These are phyloP conservation scores for Orthonychiurus folsomi DNA, from an alignment of 2,888 invertebrate genomes.

Conservation along the genomic window DNA sequence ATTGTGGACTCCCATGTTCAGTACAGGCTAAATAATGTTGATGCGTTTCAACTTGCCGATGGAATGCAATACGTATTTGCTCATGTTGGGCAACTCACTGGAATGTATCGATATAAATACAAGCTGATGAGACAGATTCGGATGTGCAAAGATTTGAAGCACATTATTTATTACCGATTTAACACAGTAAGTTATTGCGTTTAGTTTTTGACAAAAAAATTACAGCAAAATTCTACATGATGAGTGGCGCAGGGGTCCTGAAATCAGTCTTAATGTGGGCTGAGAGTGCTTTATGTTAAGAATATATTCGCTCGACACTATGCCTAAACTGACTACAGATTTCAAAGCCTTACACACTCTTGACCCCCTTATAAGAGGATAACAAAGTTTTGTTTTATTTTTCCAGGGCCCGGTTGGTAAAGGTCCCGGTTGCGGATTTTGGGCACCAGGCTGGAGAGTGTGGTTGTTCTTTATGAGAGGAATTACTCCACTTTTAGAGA, in stretches of 20 bases:
- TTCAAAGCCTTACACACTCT: slow-evolving; percentile 4
- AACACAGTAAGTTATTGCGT: slow-evolving; percentile 83
- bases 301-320: slow-evolving; percentile 11
- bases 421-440: slow-evolving; percentile 96
- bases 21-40: slow-evolving; percentile 97
- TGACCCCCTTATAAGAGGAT: not conserved
- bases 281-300: slow-evolving; percentile 24
- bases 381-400: slow-evolving; percentile 27
- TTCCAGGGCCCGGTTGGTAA: slow-evolving; percentile 89
- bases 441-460: slow-evolving; percentile 99
- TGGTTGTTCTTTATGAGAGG: slow-evolving; percentile 99
- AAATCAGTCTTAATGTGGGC: slow-evolving; percentile 38
- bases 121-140: slow-evolving; percentile 97
- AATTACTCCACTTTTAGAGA: slow-evolving; percentile 91
- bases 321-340: slow-evolving; percentile 16
- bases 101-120: slow-evolving; percentile 99
- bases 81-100: slow-evolving; percentile 97
- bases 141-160: slow-evolving; percentile 99
- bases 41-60: slow-evolving; percentile 96
- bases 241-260: slow-evolving; percentile 40
- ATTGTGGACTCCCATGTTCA: slow-evolving; percentile 99
- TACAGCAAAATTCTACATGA: slow-evolving; percentile 21
- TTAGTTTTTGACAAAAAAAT: not conserved
- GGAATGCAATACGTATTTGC: slow-evolving; percentile 99
- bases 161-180: slow-evolving; percentile 97